phyloP scores from a whole-genome alignment of 1,140 invertebrate species.

The Oryzaephilus surinamensis region DNA sequence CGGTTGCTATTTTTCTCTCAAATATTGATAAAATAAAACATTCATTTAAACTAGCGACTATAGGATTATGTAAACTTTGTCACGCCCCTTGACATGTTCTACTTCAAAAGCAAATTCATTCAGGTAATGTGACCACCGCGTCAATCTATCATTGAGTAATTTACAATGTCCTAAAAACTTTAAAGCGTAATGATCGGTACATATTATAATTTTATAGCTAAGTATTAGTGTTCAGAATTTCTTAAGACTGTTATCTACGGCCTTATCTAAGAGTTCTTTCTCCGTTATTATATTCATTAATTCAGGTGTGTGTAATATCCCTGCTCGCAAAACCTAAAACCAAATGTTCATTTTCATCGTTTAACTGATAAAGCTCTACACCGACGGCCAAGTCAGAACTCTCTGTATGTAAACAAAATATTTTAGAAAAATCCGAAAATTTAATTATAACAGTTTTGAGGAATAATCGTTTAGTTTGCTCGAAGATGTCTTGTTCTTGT shows the following conservation, averaged over 20 bases:
- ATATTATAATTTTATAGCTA: constrained; percentile 21
- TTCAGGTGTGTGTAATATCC: constrained; percentile 14
- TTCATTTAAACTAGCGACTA: too few species aligned
- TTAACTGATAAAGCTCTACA: constrained; percentile 18
- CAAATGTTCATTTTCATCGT: constrained; percentile 7
- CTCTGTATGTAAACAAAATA: constrained; percentile 27
- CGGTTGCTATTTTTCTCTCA: too few species aligned
- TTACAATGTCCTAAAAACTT: constrained; percentile 34
- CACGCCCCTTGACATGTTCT: constrained; percentile 21
- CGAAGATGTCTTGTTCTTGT: constrained; percentile 2
- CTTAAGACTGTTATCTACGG: constrained; percentile 25
- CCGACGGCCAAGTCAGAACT: constrained; percentile 19
- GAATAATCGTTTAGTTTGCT: constrained; percentile 12
- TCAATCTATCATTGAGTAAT: constrained; percentile 33
- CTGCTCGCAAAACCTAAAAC: constrained; percentile 19
- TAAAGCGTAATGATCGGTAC: constrained; percentile 39
- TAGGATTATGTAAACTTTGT: too few species aligned
- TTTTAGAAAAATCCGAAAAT: constrained; percentile 18
- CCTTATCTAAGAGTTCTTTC: constrained; percentile 32
- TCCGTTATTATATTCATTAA: constrained; percentile 26
- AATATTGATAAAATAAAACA: too few species aligned
- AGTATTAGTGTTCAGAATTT: constrained; percentile 28
- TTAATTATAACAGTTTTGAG: too few species aligned
- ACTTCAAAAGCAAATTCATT: constrained; percentile 36
- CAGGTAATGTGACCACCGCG: constrained; percentile 35